Evolutionary conservation across 2,113 vertebrate species (phyloP), one percentile per base, ranked within the genome.

Genomic region (Thermophis baileyi): DNA sequence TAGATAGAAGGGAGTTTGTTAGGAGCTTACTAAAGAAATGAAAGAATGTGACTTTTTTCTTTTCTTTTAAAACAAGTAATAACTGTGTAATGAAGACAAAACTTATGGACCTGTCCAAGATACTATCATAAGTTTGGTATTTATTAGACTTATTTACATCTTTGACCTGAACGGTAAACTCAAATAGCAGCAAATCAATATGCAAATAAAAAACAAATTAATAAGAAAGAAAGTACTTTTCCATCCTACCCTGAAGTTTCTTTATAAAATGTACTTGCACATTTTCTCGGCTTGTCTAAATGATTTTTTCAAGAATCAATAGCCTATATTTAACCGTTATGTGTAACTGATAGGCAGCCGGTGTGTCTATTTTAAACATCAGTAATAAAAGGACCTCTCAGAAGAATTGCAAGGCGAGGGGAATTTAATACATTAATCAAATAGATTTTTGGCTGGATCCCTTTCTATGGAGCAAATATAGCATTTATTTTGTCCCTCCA

Each of bases 351-450:
- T 88, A 90, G 63, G 85, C 87, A 92, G 30, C 20, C 4, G 47
- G 50, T 35, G 20, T 27, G 1, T 55, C 55, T 91, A 89, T 87
- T 94, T 93, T 86, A 95, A 93, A 89, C 40, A 4, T 2, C 91
- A 91, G 35, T 74, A 95, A 94, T 87, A 93, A 92, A 57, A 74
- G 93, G 91, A 92, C 55, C 85, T 50, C 89, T 40, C 44, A 69
- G 93, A 60, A 51, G 2, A 46, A 92, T 90, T 94, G 89, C 46
- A 88, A 95, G 69, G 53, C 35, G 90, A 95, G 94, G 89, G 24
- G 85, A 50, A 91, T 6, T 4, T 30, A 60, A 89, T 85, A 87
- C 12, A 90, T 91, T 89, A 95, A 20, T 90, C 94, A 92, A 95
- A 69, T 18, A 60, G 35, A 92, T 49, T 94, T 93, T 69, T 91